phyloP scores from a whole-genome alignment of 2,113 vertebrate species.

The Ahaetulla prasina region DNA sequence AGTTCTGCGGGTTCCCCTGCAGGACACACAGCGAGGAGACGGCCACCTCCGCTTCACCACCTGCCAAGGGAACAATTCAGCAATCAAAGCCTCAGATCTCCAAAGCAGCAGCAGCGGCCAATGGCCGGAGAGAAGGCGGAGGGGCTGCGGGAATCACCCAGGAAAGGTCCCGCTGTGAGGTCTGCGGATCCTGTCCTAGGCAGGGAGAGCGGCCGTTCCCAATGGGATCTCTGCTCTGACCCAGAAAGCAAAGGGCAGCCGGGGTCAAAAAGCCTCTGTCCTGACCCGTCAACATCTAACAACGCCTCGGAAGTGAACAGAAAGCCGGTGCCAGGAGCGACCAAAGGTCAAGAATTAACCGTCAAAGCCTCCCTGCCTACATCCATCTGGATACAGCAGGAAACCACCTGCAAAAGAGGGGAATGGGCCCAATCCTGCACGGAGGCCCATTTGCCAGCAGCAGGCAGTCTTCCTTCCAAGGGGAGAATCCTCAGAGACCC shows the following conservation, averaged over 20 bases:
- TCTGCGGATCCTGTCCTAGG: no score
- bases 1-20: slow-evolving; percentile 56
- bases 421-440: neutral
- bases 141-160: neutral
- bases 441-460: neutral
- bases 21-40: slow-evolving; percentile 65
- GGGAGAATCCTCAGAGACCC: neutral
- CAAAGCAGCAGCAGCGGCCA: neutral
- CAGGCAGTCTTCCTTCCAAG: rapidly evolving
- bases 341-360: neutral
- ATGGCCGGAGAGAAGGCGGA: neutral
- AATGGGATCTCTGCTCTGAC: rapidly evolving
- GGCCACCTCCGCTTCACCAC: slow-evolving; percentile 66
- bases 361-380: neutral
- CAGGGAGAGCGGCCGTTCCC: no score
- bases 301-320: neutral
- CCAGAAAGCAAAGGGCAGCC: neutral
- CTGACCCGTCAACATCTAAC: neutral
- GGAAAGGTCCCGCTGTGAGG: no score
- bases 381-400: neutral
- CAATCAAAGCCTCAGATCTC: neutral
- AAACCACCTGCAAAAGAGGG: neutral
- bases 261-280: neutral
- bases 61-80: slow-evolving; percentile 11
- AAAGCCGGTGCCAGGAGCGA: neutral